phyloP scores from a whole-genome alignment of 2,797 vertebrate species.

The Alosa sapidissima region DNA sequence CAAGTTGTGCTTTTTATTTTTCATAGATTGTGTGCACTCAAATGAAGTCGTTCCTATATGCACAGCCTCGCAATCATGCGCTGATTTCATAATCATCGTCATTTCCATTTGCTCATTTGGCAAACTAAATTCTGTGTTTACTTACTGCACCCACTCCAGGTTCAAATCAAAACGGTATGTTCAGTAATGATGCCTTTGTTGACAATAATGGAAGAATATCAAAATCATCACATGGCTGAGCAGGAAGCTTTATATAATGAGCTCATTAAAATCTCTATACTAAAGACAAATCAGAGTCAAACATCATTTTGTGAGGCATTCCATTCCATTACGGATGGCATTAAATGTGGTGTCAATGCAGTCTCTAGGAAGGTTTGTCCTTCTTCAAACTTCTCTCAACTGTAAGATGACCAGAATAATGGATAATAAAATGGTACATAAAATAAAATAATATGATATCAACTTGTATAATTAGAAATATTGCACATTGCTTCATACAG shows the following conservation, averaged over 20 bases:
- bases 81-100: not conserved
- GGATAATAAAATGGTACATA: not conserved
- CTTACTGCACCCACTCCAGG: not conserved
- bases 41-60: not conserved
- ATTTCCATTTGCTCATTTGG: constrained; percentile 8
- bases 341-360: not conserved
- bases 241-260: not conserved
- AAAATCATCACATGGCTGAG: not conserved
- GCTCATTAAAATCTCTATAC: not conserved
- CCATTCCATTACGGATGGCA: not conserved
- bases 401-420: not conserved
- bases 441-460: not conserved
- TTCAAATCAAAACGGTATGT: not conserved
- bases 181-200: not conserved
- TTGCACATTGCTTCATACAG: not conserved
- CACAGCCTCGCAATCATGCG: not conserved
- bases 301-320: not conserved
- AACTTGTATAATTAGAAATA: not conserved
- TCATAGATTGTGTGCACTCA: not conserved
- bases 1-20: not conserved
- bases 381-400: not conserved
- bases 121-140: constrained; percentile 11
- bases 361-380: not conserved
- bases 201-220: not conserved
- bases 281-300: constrained; percentile 13